Conservation (phyloP, 2,888 invertebrate genomes). For the Nemotelus nigrinus region DNA sequence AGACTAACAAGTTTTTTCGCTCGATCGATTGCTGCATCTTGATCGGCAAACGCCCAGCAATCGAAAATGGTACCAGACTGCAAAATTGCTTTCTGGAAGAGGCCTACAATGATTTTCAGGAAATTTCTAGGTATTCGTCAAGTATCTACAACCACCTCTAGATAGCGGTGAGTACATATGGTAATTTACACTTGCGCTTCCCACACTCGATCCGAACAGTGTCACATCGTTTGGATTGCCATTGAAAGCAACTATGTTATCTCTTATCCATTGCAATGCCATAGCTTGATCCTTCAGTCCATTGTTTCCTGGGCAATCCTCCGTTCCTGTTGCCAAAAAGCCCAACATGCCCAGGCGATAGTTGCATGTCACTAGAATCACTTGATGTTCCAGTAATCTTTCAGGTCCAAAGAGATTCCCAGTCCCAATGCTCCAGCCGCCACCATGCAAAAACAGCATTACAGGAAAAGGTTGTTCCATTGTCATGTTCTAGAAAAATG, state of each 20-base stretch:
- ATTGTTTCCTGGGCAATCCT: slow-evolving; percentile 46
- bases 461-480: slow-evolving; percentile 54
- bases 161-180: slow-evolving; percentile 11
- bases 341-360: slow-evolving; percentile 59
- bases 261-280: slow-evolving; percentile 46
- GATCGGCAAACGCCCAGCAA: slow-evolving; percentile 12
- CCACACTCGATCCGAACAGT: slow-evolving; percentile 19
- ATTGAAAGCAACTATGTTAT: slow-evolving; percentile 47
- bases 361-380: slow-evolving; percentile 60
- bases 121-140: neutral
- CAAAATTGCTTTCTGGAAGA: slow-evolving; percentile 26
- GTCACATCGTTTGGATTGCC: slow-evolving; percentile 41
- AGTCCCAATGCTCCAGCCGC: slow-evolving; percentile 67
- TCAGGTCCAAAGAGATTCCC: slow-evolving; percentile 62
- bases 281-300: slow-evolving; percentile 49
- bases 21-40: neutral
- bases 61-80: slow-evolving; percentile 25
- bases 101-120: neutral
- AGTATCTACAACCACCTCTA: neutral
- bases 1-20: neutral
- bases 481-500: neutral
- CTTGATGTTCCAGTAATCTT: slow-evolving; percentile 59
- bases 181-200: slow-evolving; percentile 12
- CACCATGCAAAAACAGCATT: slow-evolving; percentile 64
- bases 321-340: slow-evolving; percentile 45